Base-by-base conservation (phyloP, 2,888 invertebrate genomes). In the Drosophila cognata region DNA sequence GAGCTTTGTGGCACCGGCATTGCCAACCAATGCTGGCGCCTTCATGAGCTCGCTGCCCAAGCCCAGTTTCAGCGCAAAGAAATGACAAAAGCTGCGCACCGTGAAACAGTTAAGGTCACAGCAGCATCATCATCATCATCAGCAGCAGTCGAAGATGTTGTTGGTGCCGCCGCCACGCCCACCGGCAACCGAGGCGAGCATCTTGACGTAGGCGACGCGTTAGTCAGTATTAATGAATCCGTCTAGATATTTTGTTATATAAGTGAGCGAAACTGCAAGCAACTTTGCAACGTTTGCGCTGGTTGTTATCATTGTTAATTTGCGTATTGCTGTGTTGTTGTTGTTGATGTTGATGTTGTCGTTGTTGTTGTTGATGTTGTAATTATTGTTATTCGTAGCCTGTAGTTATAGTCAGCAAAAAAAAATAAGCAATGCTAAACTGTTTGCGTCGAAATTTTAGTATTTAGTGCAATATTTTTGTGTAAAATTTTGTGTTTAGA, bases 1-100 rank as follows among this genome's bases (percentile, higher is more conserved):
- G 80, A 94, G 94, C 77, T 95, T 94, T 90, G 92, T 94, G 70
- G 94, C 94, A 38, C 94, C 94, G 4, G 89, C 89, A 1, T 53
- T 91, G 72, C 94, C 94, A 48, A 84, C 91, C 11, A 92, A 92
- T 79, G 91, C 92, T 7, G 88, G 87, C 35, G 90, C 92, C 16
- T 92, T 92, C 55, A 92, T 93, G 69, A 92, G 91, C 61, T 82
- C 91, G 52, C 80, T 93, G 78, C 92, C 93, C 51, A 92, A 91
- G 71, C 90, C 91, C 71, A 91, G 90, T 81, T 91, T 92, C 53
- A 84, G 84, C 69, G 85, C 87, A 74, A 93, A 92, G 81, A 93
- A 93, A 93, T 93, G 93, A 93, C 93, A 91, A 82, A 92, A 91
- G 86, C 91, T 94, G 63, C 77, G 82, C 2, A 58, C 48, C 38